Conservation (phyloP, 2,113 vertebrate species). For the Connochaetes taurinus region DNA sequence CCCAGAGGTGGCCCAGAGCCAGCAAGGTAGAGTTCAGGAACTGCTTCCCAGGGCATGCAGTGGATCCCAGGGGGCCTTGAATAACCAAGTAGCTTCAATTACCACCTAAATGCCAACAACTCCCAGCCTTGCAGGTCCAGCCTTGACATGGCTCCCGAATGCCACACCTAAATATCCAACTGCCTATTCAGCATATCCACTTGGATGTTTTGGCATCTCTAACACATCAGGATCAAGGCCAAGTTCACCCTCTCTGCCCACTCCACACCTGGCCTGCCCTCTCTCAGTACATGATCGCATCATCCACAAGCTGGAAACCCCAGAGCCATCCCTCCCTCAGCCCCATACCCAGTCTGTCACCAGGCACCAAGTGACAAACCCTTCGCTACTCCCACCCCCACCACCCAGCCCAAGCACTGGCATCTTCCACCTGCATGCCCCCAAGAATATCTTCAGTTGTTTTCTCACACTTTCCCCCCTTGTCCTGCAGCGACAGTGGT, state of each 20-base stretch:
- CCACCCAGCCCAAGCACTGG: neutral
- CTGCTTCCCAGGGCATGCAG: neutral
- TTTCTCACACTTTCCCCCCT: neutral
- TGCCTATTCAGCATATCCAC: neutral
- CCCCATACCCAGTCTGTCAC: neutral
- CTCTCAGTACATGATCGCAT: neutral
- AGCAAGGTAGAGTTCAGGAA: neutral
- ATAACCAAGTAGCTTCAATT: neutral
- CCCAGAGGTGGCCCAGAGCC: neutral
- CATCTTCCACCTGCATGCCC: accelerated
- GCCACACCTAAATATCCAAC: neutral
- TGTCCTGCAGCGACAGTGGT: neutral
- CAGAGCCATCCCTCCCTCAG: neutral
- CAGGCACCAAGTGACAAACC: neutral
- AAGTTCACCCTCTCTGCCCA: neutral
- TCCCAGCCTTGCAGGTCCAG: neutral
- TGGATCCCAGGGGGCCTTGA: neutral
- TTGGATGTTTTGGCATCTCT: neutral
- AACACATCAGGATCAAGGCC: neutral
- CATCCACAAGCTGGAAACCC: neutral
- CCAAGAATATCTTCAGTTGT: neutral
- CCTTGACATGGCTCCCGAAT: neutral
- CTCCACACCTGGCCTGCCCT: neutral
- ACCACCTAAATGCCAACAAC: neutral
- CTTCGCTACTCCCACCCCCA: neutral